Conservation (phyloP, 1,140 invertebrate species). For the Neodiprion virginianus region DNA sequence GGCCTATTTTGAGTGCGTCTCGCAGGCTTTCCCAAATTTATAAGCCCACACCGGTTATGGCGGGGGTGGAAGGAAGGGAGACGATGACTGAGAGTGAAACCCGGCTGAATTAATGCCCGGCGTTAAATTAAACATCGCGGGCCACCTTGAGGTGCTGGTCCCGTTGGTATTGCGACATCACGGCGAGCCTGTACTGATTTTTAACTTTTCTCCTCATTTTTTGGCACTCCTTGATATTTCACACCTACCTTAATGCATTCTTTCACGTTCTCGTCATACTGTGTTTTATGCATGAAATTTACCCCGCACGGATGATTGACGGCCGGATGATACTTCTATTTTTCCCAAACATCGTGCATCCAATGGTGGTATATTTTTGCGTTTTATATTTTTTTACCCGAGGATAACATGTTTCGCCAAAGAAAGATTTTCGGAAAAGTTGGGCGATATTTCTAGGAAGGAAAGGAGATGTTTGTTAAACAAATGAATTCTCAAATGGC, state of each 20-base stretch:
- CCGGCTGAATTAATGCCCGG: slow-evolving; percentile 47
- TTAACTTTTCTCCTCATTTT: background rate
- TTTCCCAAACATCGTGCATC: too few relatives aligned
- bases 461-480: too few relatives aligned
- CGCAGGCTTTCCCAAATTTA: slow-evolving; percentile 56
- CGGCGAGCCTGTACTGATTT: background rate
- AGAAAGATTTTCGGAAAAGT: too few relatives aligned
- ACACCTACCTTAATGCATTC: background rate
- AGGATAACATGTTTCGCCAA: too few relatives aligned
- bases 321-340: too few relatives aligned
- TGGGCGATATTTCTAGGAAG: too few relatives aligned
- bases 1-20: slow-evolving; percentile 56
- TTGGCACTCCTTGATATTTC: background rate
- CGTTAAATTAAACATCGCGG: slow-evolving; percentile 45
- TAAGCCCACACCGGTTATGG: slow-evolving; percentile 33
- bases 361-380: too few relatives aligned
- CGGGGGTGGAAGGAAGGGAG: slow-evolving; percentile 23
- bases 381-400: too few relatives aligned
- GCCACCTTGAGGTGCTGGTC: background rate
- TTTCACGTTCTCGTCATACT: background rate
- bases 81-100: slow-evolving; percentile 27
- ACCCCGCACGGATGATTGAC: too few relatives aligned
- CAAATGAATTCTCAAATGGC: too few relatives aligned
- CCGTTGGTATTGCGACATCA: background rate
- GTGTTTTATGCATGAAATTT: too few relatives aligned